Conservation (phyloP, 2,113 vertebrate species). For the Alethe castanea region DNA sequence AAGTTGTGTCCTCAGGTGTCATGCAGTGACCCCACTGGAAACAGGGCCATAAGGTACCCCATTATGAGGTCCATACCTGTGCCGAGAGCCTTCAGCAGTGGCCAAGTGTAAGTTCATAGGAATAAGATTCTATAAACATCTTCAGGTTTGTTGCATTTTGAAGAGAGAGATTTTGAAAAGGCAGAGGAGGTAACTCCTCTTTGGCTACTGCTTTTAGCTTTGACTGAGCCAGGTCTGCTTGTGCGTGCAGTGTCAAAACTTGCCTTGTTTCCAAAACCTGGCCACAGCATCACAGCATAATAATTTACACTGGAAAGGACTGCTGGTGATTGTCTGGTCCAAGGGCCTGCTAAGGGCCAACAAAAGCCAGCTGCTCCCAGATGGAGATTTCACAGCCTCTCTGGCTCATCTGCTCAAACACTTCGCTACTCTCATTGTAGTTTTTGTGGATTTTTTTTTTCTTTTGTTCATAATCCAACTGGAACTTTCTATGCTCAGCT, state of each 20-base stretch:
- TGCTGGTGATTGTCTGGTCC: neutral
- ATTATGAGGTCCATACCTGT: neutral
- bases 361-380: neutral
- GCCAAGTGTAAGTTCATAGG: neutral
- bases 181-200: neutral
- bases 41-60: accelerated
- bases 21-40: neutral
- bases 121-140: neutral
- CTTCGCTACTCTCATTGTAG: neutral
- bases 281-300: neutral
- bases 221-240: neutral
- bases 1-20: neutral
- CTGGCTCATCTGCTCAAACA: neutral
- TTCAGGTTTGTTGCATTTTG: neutral
- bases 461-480: neutral
- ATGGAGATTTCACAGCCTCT: neutral
- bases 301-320: neutral
- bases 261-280: neutral
- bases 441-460: neutral
- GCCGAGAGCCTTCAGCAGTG: neutral
- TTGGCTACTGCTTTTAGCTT: neutral
- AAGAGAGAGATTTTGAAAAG: neutral
- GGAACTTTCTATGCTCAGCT: neutral
- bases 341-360: neutral
- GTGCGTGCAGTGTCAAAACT: neutral